These are phyloP conservation scores for Scolopax mira DNA, from an alignment of 2,113 vertebrate species.

Conservation along the genomic window DNA sequence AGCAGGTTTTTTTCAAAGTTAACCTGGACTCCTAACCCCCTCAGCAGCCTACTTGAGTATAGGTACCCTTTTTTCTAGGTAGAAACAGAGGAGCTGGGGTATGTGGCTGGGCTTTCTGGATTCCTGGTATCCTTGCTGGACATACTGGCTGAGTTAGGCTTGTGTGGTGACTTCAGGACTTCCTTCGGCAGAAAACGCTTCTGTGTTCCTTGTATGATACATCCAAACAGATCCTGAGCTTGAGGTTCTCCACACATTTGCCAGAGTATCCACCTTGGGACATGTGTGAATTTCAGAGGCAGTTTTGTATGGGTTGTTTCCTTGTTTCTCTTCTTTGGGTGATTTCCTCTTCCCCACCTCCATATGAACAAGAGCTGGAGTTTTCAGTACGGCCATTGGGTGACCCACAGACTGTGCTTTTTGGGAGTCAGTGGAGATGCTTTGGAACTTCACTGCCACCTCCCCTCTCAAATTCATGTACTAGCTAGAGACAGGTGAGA, in stretches of 20 bases:
- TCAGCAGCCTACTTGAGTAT: neutral
- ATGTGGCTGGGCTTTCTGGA: neutral
- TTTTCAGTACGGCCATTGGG: neutral
- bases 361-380: neutral
- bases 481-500: accelerated
- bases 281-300: accelerated
- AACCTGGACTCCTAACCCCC: neutral
- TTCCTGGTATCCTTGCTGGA: neutral
- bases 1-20: neutral
- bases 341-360: neutral
- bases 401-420: neutral
- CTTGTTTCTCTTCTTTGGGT: neutral
- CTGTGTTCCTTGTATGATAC: neutral
- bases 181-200: neutral
- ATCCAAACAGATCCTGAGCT: neutral
- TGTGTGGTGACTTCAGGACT: neutral
- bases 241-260: neutral
- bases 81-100: neutral
- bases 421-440: neutral
- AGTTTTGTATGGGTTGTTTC: neutral
- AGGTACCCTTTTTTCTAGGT: neutral
- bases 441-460: neutral
- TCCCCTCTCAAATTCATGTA: neutral
- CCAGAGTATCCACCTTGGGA: neutral
- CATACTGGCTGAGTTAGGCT: neutral